phyloP scores from a whole-genome alignment of 2,888 invertebrate species.

The Agrochola lychnidis region DNA sequence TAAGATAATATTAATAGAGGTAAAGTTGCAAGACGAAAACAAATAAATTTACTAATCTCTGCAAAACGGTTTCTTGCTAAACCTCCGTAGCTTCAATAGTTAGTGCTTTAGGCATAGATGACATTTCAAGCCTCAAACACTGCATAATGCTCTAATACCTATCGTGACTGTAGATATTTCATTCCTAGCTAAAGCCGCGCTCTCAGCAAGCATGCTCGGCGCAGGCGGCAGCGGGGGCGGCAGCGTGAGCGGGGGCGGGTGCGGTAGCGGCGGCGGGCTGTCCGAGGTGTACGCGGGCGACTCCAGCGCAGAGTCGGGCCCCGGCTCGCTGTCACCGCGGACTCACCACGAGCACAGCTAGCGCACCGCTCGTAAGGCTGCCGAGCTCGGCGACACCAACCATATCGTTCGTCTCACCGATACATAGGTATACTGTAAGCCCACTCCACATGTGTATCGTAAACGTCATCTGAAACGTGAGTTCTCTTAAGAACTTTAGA shows the following conservation, averaged over 20 bases:
- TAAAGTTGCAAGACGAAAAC: background rate
- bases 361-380: slow-evolving; percentile 68
- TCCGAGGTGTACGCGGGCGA: slow-evolving; percentile 89
- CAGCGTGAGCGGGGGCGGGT: slow-evolving; percentile 78
- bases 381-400: slow-evolving; percentile 33
- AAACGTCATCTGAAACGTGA: slow-evolving; percentile 1
- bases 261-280: slow-evolving; percentile 85
- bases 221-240: slow-evolving; percentile 73
- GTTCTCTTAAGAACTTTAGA: slow-evolving; percentile 9
- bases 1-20: no score
- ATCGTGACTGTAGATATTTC: background rate
- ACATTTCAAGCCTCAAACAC: background rate
- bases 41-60: no score
- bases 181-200: slow-evolving; percentile 50
- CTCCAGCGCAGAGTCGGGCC: slow-evolving; percentile 87
- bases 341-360: slow-evolving; percentile 89
- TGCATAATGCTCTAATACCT: no score
- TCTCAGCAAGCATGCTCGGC: slow-evolving; percentile 57
- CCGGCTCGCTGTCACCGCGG: slow-evolving; percentile 86
- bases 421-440: slow-evolving; percentile 39
- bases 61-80: background rate
- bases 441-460: slow-evolving; percentile 9
- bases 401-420: slow-evolving; percentile 53
- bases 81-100: background rate
- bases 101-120: background rate